These are phyloP conservation scores for Ctenopoma kingsleyae DNA, from an alignment of 2,797 vertebrate species.

Conservation along the genomic window DNA sequence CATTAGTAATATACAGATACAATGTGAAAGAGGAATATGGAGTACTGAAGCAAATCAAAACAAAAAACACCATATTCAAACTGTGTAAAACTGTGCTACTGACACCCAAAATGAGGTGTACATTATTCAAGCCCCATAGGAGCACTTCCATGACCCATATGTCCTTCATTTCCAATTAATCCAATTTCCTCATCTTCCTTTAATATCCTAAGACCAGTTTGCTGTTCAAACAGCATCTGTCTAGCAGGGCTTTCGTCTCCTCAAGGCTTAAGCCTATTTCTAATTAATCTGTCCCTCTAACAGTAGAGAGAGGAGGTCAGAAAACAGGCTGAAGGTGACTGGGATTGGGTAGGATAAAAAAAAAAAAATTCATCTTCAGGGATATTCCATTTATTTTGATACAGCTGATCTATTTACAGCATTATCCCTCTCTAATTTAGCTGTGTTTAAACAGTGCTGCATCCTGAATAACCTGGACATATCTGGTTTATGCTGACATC, in stretches of 20 bases:
- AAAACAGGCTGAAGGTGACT: slow-evolving; percentile 57
- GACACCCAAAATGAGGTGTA: slow-evolving; percentile 17
- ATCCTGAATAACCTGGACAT: not conserved
- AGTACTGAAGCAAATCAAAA: not conserved
- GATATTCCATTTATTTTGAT: slow-evolving; percentile 29
- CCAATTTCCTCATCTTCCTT: slow-evolving; percentile 53
- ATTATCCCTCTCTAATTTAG: slow-evolving; percentile 4
- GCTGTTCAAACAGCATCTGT: slow-evolving; percentile 70
- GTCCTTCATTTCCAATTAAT: slow-evolving; percentile 69
- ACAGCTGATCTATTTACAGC: slow-evolving; percentile 2
- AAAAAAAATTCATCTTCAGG: slow-evolving; percentile 16
- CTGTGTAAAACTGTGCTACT: not conserved
- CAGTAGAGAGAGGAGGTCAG: slow-evolving; percentile 41
- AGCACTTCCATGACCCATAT: slow-evolving; percentile 30
- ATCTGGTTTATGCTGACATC: not conserved
- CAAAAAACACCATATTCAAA: not conserved
- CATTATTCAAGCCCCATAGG: slow-evolving; percentile 21
- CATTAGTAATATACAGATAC: too few species aligned
- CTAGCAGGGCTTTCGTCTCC: slow-evolving; percentile 44
- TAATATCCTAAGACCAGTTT: slow-evolving; percentile 58
- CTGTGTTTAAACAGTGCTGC: not conserved
- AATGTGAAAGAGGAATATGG: too few species aligned
- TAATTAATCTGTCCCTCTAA: slow-evolving; percentile 63
- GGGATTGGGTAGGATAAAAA: slow-evolving; percentile 13
- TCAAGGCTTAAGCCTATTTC: slow-evolving; percentile 56